These are phyloP conservation scores for Phaetusa simplex DNA, from an alignment of 2,113 vertebrate genomes.

Conservation along the genomic window DNA sequence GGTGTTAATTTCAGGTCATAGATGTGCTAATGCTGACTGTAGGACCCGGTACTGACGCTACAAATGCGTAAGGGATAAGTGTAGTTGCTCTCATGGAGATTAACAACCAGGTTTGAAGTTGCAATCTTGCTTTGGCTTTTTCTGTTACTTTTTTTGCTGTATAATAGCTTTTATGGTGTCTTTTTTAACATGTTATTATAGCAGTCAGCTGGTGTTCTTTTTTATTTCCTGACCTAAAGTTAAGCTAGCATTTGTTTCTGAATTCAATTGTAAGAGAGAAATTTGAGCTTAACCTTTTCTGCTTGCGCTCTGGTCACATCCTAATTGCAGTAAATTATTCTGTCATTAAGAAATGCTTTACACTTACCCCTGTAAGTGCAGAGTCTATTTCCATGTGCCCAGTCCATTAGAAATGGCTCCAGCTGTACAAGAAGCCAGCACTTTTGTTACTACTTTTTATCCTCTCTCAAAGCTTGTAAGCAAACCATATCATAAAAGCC, in stretches of 20 bases:
- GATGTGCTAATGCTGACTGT: not conserved
- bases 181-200: not conserved
- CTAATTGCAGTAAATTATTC: not conserved
- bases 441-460: not conserved
- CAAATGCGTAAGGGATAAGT: not conserved
- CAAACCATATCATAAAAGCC: not conserved
- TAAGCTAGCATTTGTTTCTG: not conserved
- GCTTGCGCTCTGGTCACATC: not conserved
- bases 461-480: not conserved
- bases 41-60: not conserved
- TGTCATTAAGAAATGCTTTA: not conserved
- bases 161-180: not conserved
- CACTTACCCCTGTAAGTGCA: not conserved
- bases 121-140: not conserved
- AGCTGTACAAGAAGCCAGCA: not conserved
- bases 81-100: not conserved
- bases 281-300: not conserved
- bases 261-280: not conserved
- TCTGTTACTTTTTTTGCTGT: not conserved
- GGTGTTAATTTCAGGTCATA: not conserved
- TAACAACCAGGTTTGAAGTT: not conserved
- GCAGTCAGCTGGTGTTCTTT: not conserved
- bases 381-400: not conserved
- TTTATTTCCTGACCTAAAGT: not conserved
- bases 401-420: not conserved